Base-by-base conservation (phyloP, 2,888 invertebrate genomes). In the Drosophila aldrichi region DNA sequence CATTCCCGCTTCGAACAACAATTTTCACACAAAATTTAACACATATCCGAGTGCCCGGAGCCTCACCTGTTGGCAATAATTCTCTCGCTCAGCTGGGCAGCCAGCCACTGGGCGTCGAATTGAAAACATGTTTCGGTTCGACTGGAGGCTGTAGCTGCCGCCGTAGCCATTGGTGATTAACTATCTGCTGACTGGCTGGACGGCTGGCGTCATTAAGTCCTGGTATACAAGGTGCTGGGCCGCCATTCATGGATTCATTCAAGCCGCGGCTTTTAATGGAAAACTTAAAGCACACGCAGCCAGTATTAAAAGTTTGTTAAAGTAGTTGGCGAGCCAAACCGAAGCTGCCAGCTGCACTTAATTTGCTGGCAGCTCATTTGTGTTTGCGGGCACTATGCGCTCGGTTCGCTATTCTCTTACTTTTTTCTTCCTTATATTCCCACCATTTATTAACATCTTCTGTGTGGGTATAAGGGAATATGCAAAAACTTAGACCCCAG, bases 331-430 rank as follows among this genome's bases (percentile, higher is more conserved):
- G 57, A 51, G 22, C 49, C 55, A 68, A 77, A 79, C 79, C 72
- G 68, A 79, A 71, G 81, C 88, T 81, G 82, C 70, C 88, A 88
- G 88, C 82, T 82, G 88, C 84, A 84, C 84, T 84, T 84, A 79
- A 84, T 84, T 84, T 82, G 81, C 80, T 79, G 74, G 63, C 77
- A 88, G 82, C 85, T 88, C 88, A 84, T 84, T 84, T 84, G 68
- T 70, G 82, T 63, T 65, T 10, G 48, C 43, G 38, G 55, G 34
- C 57, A 58, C 25, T 52, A 44, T 41, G 58, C 49, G 72, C 64
- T 43, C 55, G 51, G 36, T 43, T 57, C 51, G 34, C 10, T 32
- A 29, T 29, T 32, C 10, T 32, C 32, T 32, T 32, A 0, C 9
- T 32, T 32, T 32, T 10, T 32, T 25, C 32, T 46, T 40, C 44